phyloP scores from a whole-genome alignment of 2,888 invertebrate species.

The Drosophila monieri region DNA sequence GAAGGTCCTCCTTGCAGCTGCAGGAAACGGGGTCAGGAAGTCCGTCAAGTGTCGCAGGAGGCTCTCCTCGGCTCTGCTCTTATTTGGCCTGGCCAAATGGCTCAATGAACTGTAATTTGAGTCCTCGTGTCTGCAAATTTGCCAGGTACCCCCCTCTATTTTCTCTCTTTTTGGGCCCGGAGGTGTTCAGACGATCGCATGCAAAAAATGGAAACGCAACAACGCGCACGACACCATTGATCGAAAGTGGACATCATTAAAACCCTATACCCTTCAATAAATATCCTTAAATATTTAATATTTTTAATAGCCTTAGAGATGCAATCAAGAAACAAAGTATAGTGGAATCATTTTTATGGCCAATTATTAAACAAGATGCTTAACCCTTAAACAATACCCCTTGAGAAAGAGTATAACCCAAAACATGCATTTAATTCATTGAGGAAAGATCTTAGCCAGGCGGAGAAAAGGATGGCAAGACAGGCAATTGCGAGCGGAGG shows the following conservation, averaged over 20 bases:
- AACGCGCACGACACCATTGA: conserved; percentile 19
- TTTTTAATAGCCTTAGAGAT: not conserved
- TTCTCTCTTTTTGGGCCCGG: conserved; percentile 34
- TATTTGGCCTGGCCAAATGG: conserved; percentile 57
- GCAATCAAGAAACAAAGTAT: not conserved
- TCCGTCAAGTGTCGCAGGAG: conserved; percentile 68
- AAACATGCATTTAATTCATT: conserved; percentile 11
- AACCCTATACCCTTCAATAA: not conserved
- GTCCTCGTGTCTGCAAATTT: conserved; percentile 57
- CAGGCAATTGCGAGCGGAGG: not conserved
- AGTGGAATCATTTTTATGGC: not conserved
- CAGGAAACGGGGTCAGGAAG: conserved; percentile 73
- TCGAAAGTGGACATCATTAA: not conserved
- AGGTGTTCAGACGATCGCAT: conserved; percentile 57
- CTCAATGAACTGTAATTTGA: conserved; percentile 79
- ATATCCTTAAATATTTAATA: not conserved
- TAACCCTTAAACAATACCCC: not conserved
- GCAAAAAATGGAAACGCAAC: conserved; percentile 22
- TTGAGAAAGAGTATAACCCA: not conserved
- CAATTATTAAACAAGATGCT: not conserved
- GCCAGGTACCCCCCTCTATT: conserved; percentile 6
- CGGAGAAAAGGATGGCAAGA: not conserved
- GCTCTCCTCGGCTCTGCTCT: conserved; percentile 13
- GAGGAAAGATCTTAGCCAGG: conserved; percentile 6
- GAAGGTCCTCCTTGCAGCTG: conserved; percentile 54